phyloP scores from a whole-genome alignment of 2,888 invertebrate genomes.

The Eudemis profundana region DNA sequence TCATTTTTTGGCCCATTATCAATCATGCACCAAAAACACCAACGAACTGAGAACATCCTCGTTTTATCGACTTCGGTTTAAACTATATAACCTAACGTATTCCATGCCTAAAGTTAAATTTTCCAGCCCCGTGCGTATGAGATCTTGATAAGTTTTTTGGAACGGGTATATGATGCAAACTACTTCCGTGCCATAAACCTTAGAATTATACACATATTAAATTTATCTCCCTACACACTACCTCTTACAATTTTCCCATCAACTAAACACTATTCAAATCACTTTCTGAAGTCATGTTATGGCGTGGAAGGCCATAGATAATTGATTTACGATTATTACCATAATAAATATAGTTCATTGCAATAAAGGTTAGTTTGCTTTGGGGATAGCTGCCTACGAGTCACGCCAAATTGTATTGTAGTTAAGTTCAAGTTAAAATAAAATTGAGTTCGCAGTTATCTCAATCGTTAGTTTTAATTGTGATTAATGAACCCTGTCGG shows the following conservation, averaged over 20 bases:
- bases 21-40: too few species aligned
- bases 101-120: too few species aligned
- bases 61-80: too few species aligned
- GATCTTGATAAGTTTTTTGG: not conserved
- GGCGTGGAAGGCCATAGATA: constrained; percentile 41
- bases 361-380: constrained; percentile 20
- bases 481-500: constrained; percentile 9
- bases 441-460: constrained; percentile 29
- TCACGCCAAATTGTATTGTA: constrained; percentile 33
- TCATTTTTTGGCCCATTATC: too few species aligned
- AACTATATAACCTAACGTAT: too few species aligned
- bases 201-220: constrained; percentile 37
- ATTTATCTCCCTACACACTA: constrained; percentile 26
- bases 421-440: constrained; percentile 29
- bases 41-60: too few species aligned
- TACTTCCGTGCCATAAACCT: constrained; percentile 35
- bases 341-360: constrained; percentile 32
- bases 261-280: constrained; percentile 43
- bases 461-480: constrained; percentile 28
- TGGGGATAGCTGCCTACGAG: constrained; percentile 10
- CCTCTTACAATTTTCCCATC: constrained; percentile 42
- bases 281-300: constrained; percentile 35
- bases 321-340: constrained; percentile 42
- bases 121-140: too few species aligned
- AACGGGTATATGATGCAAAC: not conserved